These are phyloP conservation scores for Hyperoplus lanceolatus DNA, from an alignment of 2,797 vertebrate genomes.

Conservation along the genomic window DNA sequence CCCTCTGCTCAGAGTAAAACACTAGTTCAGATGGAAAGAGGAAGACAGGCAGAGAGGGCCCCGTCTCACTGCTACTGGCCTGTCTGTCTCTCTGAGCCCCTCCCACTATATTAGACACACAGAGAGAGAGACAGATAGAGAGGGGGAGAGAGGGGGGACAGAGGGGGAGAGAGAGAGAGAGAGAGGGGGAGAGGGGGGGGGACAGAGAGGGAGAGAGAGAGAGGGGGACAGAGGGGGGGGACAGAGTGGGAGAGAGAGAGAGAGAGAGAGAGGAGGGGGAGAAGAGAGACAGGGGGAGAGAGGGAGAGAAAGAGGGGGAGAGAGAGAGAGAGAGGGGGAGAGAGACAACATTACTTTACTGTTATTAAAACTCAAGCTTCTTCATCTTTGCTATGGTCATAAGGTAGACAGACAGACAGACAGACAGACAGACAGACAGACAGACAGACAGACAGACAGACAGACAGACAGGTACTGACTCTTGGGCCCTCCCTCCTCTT, in stretches of 20 bases:
- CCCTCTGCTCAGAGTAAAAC: too few species aligned
- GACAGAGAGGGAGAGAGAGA: not conserved
- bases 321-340: not conserved
- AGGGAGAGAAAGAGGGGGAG: not conserved
- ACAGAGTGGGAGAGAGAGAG: not conserved
- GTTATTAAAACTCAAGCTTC: too few species aligned
- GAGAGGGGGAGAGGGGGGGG: not conserved
- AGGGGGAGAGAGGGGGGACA: not conserved
- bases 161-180: not conserved
- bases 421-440: not conserved
- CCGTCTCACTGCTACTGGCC: too few species aligned
- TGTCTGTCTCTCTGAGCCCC: too few species aligned
- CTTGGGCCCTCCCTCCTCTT: slow-evolving; percentile 18
- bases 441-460: not conserved
- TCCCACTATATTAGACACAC: too few species aligned
- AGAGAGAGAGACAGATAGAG: not conserved
- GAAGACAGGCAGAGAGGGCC: too few species aligned
- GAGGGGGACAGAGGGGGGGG: not conserved
- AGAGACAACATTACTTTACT: not conserved
- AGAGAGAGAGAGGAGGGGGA: not conserved
- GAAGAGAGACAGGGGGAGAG: not conserved
- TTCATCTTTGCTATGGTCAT: too few species aligned
- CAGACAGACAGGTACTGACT: slow-evolving; percentile 44
- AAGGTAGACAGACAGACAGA: not conserved
- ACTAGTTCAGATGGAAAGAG: too few species aligned